Evolutionary conservation across 2,797 vertebrate species (phyloP).

Genomic region (Agapornis canus): DNA sequence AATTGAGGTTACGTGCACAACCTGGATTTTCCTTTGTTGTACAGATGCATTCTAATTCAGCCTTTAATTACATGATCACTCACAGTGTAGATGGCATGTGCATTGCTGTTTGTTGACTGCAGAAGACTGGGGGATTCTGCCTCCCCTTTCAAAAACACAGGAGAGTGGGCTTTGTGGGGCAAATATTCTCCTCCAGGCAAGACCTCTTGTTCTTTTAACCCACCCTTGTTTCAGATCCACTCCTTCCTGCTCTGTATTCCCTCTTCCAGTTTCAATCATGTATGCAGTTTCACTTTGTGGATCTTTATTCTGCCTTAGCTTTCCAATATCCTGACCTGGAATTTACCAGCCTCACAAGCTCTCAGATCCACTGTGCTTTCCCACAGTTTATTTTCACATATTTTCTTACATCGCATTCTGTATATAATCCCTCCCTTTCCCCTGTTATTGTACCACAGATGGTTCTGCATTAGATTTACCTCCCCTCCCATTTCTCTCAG

Average conservation of each 20-base stretch:
- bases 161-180: background rate
- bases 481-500: background rate
- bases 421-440: background rate
- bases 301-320: background rate
- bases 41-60: slow-evolving; percentile 54
- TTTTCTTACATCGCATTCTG: background rate
- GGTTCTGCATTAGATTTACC: background rate
- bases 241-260: background rate
- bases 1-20: slow-evolving; percentile 32
- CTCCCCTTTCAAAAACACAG: background rate
- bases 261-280: background rate
- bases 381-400: background rate
- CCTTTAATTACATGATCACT: slow-evolving; percentile 50
- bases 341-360: background rate
- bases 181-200: background rate
- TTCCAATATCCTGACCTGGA: background rate
- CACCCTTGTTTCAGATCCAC: background rate
- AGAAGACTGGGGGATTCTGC: background rate
- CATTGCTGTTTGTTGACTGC: background rate
- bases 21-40: slow-evolving; percentile 49
- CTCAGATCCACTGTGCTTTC: background rate
- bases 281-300: background rate
- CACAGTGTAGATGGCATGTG: slow-evolving; percentile 12
- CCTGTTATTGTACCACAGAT: background rate
- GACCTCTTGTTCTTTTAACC: background rate